Percentiles rank a stretch among this genome's conserved stretches.
phyloP scores from a whole-genome alignment of 2,113 vertebrate species.

The Hassar affinis region DNA sequence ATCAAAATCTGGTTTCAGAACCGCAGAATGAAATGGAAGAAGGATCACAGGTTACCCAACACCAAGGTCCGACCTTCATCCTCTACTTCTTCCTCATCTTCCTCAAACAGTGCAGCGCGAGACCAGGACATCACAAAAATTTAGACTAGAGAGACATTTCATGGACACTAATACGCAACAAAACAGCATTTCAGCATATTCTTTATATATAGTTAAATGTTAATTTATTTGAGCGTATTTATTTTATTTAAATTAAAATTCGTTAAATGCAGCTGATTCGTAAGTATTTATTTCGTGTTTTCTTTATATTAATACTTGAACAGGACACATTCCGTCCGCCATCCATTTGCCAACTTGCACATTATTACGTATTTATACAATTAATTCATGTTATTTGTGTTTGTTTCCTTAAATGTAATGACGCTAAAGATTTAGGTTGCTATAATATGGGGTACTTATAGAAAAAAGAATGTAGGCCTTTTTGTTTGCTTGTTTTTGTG shows the following conservation, averaged over 20 bases:
- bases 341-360: slow-evolving; percentile 42
- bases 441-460: neutral
- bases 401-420: neutral
- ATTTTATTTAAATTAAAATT: slow-evolving; percentile 7
- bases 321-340: neutral
- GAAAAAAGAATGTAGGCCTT: neutral
- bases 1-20: slow-evolving; percentile 91
- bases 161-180: slow-evolving; percentile 56
- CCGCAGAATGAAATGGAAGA: slow-evolving; percentile 87
- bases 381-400: slow-evolving; percentile 33
- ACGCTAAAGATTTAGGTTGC: neutral
- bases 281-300: neutral
- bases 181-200: slow-evolving; percentile 70
- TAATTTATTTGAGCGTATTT: slow-evolving; percentile 71
- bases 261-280: neutral
- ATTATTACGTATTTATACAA: slow-evolving; percentile 50
- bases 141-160: slow-evolving; percentile 71
- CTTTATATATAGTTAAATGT: slow-evolving; percentile 56
- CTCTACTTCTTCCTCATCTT: slow-evolving; percentile 66
- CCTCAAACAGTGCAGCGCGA: slow-evolving; percentile 57
- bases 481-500: slow-evolving; percentile 38
- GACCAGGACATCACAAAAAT: slow-evolving; percentile 82
- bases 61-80: slow-evolving; percentile 80
- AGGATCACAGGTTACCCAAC: slow-evolving; percentile 83
- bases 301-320: slow-evolving; percentile 16